Evolutionary conservation across 2,888 invertebrate species (phyloP).

Genomic region (Heteropelma amictum): DNA sequence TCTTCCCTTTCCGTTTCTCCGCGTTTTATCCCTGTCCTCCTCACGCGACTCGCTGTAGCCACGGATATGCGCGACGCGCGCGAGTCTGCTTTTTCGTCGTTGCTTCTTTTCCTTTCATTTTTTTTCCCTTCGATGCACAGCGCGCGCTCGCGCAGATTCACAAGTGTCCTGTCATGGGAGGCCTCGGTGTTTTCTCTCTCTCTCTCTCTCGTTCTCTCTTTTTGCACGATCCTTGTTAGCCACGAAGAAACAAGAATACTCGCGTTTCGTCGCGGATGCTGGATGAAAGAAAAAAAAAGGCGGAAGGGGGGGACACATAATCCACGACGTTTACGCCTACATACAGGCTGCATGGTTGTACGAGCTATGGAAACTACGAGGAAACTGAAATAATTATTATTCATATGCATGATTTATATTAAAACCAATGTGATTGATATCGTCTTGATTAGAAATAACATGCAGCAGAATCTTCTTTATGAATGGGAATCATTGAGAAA

Average conservation of each 20-base stretch:
- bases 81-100: constrained; percentile 46
- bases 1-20: constrained; percentile 46
- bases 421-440: no score
- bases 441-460: no score
- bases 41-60: constrained; percentile 43
- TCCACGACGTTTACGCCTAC: no score
- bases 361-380: no score
- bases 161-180: constrained; percentile 41
- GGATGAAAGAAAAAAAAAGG: constrained; percentile 17
- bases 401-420: no score
- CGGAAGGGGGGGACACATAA: constrained; percentile 30
- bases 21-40: constrained; percentile 56
- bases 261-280: constrained; percentile 39
- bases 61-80: constrained; percentile 17
- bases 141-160: constrained; percentile 53
- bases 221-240: constrained; percentile 45
- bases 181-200: background rate
- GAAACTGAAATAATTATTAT: no score
- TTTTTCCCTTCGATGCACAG: constrained; percentile 50
- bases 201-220: background rate
- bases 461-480: no score
- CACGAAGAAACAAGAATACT: constrained; percentile 55
- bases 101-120: constrained; percentile 34
- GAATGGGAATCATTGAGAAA: no score
- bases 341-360: no score